Base-by-base conservation (phyloP, 2,113 vertebrate species). In the Cnemophilus loriae region DNA sequence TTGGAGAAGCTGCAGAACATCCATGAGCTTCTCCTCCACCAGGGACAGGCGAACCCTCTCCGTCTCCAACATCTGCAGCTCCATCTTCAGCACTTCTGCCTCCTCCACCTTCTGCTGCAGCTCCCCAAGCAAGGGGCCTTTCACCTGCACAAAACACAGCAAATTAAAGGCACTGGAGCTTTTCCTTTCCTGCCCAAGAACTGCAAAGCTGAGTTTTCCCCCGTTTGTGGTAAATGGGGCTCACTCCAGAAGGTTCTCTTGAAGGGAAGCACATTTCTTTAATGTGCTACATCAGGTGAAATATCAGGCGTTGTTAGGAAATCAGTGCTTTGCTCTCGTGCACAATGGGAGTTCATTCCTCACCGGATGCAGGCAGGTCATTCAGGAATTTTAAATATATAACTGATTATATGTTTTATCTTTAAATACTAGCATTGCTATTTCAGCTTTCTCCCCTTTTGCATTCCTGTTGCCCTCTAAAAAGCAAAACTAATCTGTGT, bases 31-130 rank as follows among this genome's bases (percentile, higher is more conserved):
- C 95, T 99, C 99, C 87, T 99, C 99, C 93, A 99, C 98, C 94
- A 99, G 97, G 2, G 99, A 99, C 84, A 99, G 98, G 50, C 99
- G 98, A 23, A 99, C 98, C 71, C 98, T 96, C 97, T 99, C 99
- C 0, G 99, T 98, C 97, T 99, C 99, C 97, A 99, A 61, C 98
- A 99, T 98, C 97, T 99, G 99, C 85, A 99, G 98, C 97, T 99
- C 99, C 98, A 98, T 94, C 96, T 98, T 98, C 67, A 99, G 96
- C 42, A 97, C 82, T 84, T 99, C 98, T 0, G 97, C 97, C 97
- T 99, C 99, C 44, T 98, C 98, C 4, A 87, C 97, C 91, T 98
- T 99, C 93, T 97, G 98, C 97, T 98, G 98, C 32, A 98, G 97
- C 93, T 99, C 99, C 89, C 98, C 97, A 46, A 98, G 93, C 89